Evolutionary conservation across 2,797 vertebrate species (phyloP), one percentile per base, ranked within the genome.

Genomic region (Sebastolobus altivelis): DNA sequence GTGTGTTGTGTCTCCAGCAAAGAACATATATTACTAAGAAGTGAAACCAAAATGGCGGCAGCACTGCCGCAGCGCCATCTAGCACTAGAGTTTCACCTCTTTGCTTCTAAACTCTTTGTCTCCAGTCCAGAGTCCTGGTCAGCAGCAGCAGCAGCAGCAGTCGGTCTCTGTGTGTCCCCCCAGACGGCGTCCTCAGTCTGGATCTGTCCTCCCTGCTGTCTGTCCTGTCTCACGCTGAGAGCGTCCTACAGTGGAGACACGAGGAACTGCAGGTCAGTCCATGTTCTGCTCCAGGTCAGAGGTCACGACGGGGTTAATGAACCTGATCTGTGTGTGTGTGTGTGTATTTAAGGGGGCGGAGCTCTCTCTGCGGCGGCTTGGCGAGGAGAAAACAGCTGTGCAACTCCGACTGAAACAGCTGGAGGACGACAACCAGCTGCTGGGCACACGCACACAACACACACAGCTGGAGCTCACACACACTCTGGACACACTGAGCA

Each of bases 151-250:
- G 18, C 72, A 46, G 63, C 77, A 52, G 73, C 1, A 81, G 52
- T 22, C 8, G 52, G 25, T 78, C 74, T 25, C 1, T 61, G 22
- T 61, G 75, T 9, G 77, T 81, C 5, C 75, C 85, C 6, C 18
- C 62, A 4, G 89, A 90, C 35, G 1, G 54, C 0, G 40, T 90
- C 79, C 82, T 88, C 22, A 61, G 68, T 40, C 60, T 67, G 71
- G 89, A 93, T 18, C 77, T 94, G 75, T 81, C 92, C 62, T 90
- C 87, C 9, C 55, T 96, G 66, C 89, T 96, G 68, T 89, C 86
- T 0, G 81, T 95, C 31, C 91, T 96, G 31, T 89, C 94, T 25
- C 90, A 93, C 65, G 58, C 93, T 7, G 95, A 96, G 89, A 94
- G 87, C 5, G 72, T 81, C 83, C 86, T 96, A 13, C 94, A 92